A percentile compares a stretch with the other conserved stretches of the same genome.
phyloP scores from a whole-genome alignment of 2,797 vertebrate genomes.

The Falco rusticolus region DNA sequence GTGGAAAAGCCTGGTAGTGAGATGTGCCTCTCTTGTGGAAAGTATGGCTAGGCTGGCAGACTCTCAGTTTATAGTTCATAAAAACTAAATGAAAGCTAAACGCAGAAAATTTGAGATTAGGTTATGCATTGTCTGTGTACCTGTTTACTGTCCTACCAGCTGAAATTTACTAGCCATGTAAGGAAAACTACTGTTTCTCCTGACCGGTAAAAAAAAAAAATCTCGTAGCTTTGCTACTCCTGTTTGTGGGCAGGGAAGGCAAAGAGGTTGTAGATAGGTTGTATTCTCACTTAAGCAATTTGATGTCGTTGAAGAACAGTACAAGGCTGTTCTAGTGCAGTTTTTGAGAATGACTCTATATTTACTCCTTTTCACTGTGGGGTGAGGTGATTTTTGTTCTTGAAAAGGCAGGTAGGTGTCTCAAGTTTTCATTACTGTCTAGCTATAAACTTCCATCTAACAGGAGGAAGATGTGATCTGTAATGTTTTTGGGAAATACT shows the following conservation, averaged over 20 bases:
- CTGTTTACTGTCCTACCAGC: not conserved
- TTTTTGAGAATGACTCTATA: not conserved
- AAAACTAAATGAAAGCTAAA: not conserved
- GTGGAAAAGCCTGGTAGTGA: not conserved
- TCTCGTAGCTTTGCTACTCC: not conserved
- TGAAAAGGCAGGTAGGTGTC: not conserved
- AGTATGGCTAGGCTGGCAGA: not conserved
- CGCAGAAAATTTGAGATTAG: not conserved
- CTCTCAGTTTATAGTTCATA: not conserved
- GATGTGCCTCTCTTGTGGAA: not conserved
- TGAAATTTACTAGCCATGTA: not conserved
- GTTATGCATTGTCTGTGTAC: not conserved
- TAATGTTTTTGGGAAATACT: not conserved
- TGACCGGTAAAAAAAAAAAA: not conserved
- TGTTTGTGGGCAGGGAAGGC: not conserved
- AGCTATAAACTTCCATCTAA: not conserved
- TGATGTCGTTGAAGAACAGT: not conserved
- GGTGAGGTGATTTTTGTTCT: not conserved
- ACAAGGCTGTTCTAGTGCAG: not conserved
- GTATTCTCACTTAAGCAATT: not conserved
- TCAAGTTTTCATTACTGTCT: not conserved
- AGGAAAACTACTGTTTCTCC: not conserved
- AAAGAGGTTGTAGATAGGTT: not conserved
- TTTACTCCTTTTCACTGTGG: not conserved
- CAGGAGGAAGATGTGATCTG: not conserved